Evolutionary conservation across 2,797 vertebrate genomes (phyloP).

Genomic region (Silurus aristotelis): DNA sequence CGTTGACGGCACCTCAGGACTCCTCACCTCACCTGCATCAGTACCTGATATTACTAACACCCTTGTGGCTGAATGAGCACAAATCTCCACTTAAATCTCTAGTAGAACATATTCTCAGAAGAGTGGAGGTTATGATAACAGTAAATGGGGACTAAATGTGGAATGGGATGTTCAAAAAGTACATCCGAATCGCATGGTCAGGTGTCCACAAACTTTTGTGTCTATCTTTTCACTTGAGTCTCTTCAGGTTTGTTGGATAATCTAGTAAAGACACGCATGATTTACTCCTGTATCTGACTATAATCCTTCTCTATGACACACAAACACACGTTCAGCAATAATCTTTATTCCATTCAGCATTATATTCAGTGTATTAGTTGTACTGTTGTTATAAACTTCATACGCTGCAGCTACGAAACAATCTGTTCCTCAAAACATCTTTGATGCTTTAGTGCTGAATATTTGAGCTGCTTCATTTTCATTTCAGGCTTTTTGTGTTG

Average conservation of each 20-base stretch:
- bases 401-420: constrained; percentile 3
- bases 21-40: no score
- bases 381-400: constrained; percentile 24
- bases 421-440: background rate
- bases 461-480: background rate
- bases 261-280: constrained; percentile 29
- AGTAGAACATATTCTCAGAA: no score
- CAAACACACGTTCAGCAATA: constrained; percentile 12
- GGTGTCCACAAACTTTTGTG: no score
- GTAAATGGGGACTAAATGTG: no score
- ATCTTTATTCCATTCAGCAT: constrained; percentile 23
- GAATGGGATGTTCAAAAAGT: no score
- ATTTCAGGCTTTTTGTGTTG: constrained; percentile 32
- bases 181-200: no score
- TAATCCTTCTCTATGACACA: background rate
- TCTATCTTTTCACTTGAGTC: background rate
- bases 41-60: no score
- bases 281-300: constrained; percentile 30
- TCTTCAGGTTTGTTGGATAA: constrained; percentile 15
- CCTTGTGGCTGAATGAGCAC: no score
- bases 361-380: constrained; percentile 37
- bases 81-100: no score
- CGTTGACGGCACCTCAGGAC: no score
- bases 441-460: background rate
- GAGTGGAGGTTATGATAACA: no score